Base-by-base conservation (phyloP, 2,888 invertebrate genomes). In the Teinopalpus imperialis region DNA sequence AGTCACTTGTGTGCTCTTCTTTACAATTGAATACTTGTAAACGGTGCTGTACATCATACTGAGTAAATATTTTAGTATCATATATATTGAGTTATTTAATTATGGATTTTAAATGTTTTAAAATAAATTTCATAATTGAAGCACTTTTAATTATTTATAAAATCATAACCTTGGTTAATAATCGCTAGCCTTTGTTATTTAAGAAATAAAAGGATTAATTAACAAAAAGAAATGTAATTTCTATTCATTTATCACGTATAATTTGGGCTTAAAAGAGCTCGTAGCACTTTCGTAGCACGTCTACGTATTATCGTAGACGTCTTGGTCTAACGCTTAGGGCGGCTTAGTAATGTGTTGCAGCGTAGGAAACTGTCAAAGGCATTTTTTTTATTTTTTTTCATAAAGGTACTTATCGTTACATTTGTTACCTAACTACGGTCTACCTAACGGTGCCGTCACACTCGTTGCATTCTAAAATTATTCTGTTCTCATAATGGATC, bases 211-310 rank as follows among this genome's bases (percentile, higher is more conserved):
- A 10, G 6, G 13, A 23, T 1, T 34, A 5, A 36, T 3, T 20
- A 4, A 1, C 21, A 7, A n/a, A 41, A 32, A 7, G 18, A 23
- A 12, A 4, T 2, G 9, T 24, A 20, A 20, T 13, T 26, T 34
- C 18, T 8, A 5, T 30, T 21, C 24, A 8, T 7, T 36, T 30
- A 31, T 18, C 6, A 13, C 18, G 6, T 26, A 6, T n/a, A n/a
- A 23, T 16, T 9, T 2, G 16, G 2, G 1, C 12, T 27, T 23
- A 26, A 10, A 7, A 1, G 1, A 13, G n/a, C 6, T 36, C 74
- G 82, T 82, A 82, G 83, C 77, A 57, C 31, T 49, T 56, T 61
- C 81, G 83, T 85, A 83, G 83, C 70, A 53, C 56, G 45, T 66
- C 82, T 82, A 83, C 82, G 79, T 66, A 51, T 53, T 49, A 47